Evolutionary conservation across 2,113 vertebrate species (phyloP).

Genomic region (Mormyrus iriodes): DNA sequence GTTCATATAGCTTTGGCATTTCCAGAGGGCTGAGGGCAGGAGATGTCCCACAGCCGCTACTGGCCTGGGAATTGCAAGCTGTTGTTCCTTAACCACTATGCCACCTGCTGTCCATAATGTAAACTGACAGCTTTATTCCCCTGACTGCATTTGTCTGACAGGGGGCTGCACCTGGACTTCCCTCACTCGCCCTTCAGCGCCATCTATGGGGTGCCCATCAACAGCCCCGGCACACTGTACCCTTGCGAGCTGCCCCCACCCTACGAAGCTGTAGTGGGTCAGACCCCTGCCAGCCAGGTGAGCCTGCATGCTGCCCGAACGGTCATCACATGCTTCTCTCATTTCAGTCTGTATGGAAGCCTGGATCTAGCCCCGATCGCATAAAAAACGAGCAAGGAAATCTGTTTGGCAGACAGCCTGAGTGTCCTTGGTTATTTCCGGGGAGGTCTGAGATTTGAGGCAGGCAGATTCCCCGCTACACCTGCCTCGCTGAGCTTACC

Average conservation of each 20-base stretch:
- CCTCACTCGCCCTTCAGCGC: conserved; percentile 79
- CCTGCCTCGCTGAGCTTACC: background rate
- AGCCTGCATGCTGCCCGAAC: conserved; percentile 29
- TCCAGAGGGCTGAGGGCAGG: background rate
- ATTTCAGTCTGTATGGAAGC: background rate
- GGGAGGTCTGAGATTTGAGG: background rate
- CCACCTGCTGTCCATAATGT: background rate
- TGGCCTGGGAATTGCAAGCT: background rate
- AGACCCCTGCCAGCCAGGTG: conserved; percentile 77
- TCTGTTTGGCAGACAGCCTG: background rate
- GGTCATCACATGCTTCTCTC: background rate
- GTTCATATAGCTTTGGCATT: background rate
- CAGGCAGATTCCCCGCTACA: background rate
- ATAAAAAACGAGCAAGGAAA: background rate
- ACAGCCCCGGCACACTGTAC: conserved; percentile 84
- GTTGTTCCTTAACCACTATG: background rate
- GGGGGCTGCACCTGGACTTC: conserved; percentile 82
- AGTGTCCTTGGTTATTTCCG: background rate
- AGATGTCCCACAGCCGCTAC: background rate
- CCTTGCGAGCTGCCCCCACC: conserved; percentile 89
- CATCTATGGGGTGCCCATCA: conserved; percentile 83
- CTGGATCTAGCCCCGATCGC: background rate
- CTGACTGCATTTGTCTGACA: conserved; percentile 42
- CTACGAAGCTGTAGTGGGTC: conserved; percentile 85
- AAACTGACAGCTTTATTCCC: background rate